These are phyloP conservation scores for Scaptomyza hsui DNA, from an alignment of 1,140 invertebrate genomes.

Conservation along the genomic window DNA sequence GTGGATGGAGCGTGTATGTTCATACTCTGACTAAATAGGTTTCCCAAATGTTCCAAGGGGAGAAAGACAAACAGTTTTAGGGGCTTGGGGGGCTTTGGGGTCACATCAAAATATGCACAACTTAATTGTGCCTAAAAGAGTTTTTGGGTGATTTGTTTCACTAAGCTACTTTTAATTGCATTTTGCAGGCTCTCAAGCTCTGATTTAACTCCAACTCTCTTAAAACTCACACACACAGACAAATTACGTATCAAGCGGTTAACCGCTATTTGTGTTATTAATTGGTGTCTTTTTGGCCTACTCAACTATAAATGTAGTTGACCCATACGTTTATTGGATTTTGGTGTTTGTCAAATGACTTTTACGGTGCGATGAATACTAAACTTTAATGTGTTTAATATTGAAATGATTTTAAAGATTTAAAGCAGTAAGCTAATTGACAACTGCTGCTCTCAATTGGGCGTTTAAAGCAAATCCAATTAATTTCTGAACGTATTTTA, in stretches of 20 bases:
- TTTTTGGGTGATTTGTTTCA: conserved; percentile 46
- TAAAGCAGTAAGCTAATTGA: no score
- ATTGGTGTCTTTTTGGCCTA: conserved; percentile 56
- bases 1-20: conserved; percentile 18
- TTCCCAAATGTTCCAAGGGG: no score
- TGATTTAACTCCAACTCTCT: conserved; percentile 37
- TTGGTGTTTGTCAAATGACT: conserved; percentile 29
- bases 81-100: not conserved
- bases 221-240: conserved; percentile 7
- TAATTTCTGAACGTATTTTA: conserved; percentile 6
- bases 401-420: no score
- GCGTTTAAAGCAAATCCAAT: conserved; percentile 11
- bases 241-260: conserved; percentile 61
- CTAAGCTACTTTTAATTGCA: conserved; percentile 71
- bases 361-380: conserved; percentile 19
- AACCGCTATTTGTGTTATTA: conserved; percentile 74
- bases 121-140: conserved; percentile 49
- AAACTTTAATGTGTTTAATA: no score
- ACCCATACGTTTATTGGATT: conserved; percentile 39
- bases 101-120: conserved; percentile 38
- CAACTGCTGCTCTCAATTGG: no score
- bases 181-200: conserved; percentile 24
- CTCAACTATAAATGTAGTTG: not conserved
- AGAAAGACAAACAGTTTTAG: no score
- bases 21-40: not conserved